Evolutionary conservation across 2,113 vertebrate genomes (phyloP), one percentile per base, ranked within the genome.

Genomic region (Otocyon megalotis): DNA sequence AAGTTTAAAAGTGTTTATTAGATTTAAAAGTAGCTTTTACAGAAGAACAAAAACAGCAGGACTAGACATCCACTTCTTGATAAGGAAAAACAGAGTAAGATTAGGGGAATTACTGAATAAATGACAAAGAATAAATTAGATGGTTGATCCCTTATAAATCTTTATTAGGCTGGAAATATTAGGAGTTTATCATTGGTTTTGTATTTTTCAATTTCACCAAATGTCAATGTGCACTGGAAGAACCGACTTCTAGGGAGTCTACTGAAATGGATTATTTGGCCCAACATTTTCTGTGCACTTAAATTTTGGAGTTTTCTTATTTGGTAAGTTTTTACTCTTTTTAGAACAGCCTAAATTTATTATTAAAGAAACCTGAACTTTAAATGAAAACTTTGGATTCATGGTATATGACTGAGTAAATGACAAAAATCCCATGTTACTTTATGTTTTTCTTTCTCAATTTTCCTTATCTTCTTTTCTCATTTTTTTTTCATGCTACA

Each of bases 171-270:
- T 88, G 65, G 7, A 20, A 94, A 80, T 72, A 26, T 58, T 77
- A 82, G 63, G 54, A 74, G 67, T 9, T 72, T 71, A 89, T 35
- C 35, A 83, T 26, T 84, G 60, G 48, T 65, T 91, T 87, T 63
- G 32, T 53, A 88, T 60, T 83, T 93, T 96, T 86, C 13, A 53
- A 80, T 90, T 80, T 93, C 28, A 79, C 80, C 43, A 85, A 90
- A 30, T 86, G 53, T 90, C 60, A 84, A 24, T 67, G 32, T 88
- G 17, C 69, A 71, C 20, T 32, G 15, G 30, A 84, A 89, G 60
- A 72, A 85, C 11, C 71, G 17, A 85, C 48, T 96, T 86, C 62
- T 81, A 88, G 53, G 22, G 32, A 77, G 3, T 87, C n/a, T 56
- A 89, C 24, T 69, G 79, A 84, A 95, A 72, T 79, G 32, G 60